Base-by-base conservation (phyloP, 2,797 vertebrate species). In the Pelodytes ibericus region DNA sequence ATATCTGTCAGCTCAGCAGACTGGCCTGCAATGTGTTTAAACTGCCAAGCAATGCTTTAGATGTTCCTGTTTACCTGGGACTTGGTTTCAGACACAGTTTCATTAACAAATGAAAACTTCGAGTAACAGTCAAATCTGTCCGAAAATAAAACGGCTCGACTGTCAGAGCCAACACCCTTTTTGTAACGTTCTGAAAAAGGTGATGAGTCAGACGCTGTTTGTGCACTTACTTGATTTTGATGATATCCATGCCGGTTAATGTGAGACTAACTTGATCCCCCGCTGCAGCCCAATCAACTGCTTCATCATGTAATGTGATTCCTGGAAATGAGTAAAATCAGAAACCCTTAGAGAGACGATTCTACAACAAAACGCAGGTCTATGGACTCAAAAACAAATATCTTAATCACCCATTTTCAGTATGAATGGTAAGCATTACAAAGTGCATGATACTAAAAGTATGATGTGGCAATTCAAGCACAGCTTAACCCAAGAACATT, bases 201-300 rank as follows among this genome's bases (percentile, higher is more conserved):
- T 16, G 9, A 82, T 72, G 49, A 83, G 77, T 26, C 81, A 81
- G 64, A 75, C 81, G 68, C 77, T 67, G 59, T 84, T 81, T 88
- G 65, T 78, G 86, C 79, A 87, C 92, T 94, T 89, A 99, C 98
- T 98, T 98, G 87, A 99, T 98, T 92, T 98, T 99, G 89, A 99
- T 99, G 90, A 99, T 99, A 93, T 99, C 98, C 93, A 99, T 96
- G 83, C 98, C 98, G 56, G 97, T 99, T 88, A 99, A 92, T 0
- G 94, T 98, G 82, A 99, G 94, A 91, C 92, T 98, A 88, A 99
- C 90, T 2, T 99, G 96, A 88, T 99, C 97, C 80, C 98, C 98
- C 8, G 98, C 98, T 59, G 95, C 97, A 18, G 96, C 96, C 98
- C 98, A 99, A 84, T 99, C 97, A 56, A 97, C 89, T 78, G 95